These are phyloP conservation scores for Anthoscopus minutus DNA, from an alignment of 2,113 vertebrate species.

Conservation along the genomic window DNA sequence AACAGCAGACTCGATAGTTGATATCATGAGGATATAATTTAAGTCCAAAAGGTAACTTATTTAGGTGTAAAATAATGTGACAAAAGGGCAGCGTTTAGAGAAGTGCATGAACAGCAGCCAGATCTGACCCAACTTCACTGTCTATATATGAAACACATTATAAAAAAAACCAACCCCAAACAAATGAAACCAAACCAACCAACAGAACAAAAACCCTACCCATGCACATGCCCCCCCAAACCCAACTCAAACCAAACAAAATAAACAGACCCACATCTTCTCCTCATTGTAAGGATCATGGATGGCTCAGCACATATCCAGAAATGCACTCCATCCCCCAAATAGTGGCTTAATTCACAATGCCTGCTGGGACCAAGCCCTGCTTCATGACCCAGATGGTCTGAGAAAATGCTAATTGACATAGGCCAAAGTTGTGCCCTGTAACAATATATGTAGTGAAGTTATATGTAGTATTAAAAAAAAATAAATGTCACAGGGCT, in stretches of 20 bases:
- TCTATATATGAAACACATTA: neutral
- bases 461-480: neutral
- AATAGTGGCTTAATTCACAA: neutral
- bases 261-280: neutral
- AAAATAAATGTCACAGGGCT: neutral
- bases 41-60: neutral
- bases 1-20: neutral
- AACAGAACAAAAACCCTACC: neutral
- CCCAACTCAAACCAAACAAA: neutral
- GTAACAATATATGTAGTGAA: neutral
- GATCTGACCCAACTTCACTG: neutral
- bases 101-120: neutral
- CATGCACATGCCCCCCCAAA: too few species aligned
- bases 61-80: neutral
- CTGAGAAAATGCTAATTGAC: neutral
- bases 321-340: neutral
- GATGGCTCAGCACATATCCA: neutral
- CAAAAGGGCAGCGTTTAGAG: neutral
- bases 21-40: neutral
- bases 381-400: rapidly evolving
- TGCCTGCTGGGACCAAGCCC: neutral
- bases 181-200: neutral
- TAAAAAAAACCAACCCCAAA: neutral
- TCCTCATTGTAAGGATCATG: neutral
- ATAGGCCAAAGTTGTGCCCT: neutral